Conservation (phyloP, 2,113 vertebrate genomes). For the Rattus rattus region DNA sequence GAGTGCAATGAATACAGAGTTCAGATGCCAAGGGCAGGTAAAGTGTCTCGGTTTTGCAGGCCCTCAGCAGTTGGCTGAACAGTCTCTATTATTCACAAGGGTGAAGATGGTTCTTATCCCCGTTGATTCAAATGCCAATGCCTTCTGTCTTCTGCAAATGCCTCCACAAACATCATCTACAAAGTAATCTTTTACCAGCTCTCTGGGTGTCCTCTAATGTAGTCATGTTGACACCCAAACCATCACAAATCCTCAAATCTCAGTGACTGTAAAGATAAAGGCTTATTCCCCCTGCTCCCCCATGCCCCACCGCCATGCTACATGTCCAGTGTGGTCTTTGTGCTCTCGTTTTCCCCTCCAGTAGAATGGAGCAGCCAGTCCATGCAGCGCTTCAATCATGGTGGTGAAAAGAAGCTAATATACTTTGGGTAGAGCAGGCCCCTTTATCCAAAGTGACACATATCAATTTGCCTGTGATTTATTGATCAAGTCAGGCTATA, state of each 20-base stretch:
- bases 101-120: background rate
- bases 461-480: background rate
- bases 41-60: background rate
- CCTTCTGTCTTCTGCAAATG: background rate
- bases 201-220: background rate
- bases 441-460: background rate
- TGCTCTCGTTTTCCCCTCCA: background rate
- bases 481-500: background rate
- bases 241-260: background rate
- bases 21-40: background rate
- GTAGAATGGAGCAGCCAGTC: background rate
- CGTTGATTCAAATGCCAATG: background rate
- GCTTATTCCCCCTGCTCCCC: background rate
- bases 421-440: background rate
- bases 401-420: background rate
- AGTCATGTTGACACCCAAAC: background rate
- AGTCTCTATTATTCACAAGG: background rate
- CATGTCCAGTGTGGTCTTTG: background rate
- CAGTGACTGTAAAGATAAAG: conserved; percentile 3
- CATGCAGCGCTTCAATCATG: background rate
- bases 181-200: background rate
- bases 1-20: background rate
- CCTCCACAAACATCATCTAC: background rate
- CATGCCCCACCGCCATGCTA: background rate
- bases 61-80: background rate